Base-by-base conservation (phyloP, 2,113 vertebrate species). In the Paradisaea rubra region DNA sequence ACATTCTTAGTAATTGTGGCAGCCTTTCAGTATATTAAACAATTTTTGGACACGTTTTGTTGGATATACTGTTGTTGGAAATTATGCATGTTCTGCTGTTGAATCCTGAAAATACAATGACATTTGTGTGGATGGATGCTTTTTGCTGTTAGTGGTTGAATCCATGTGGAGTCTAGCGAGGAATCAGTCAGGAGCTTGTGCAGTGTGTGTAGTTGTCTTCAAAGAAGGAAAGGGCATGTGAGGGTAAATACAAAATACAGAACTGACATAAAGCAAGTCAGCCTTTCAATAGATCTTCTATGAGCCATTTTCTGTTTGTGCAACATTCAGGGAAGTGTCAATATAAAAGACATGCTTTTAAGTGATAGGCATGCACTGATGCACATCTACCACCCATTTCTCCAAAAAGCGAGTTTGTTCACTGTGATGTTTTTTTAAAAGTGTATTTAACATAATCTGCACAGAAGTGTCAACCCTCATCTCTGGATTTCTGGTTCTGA, bases 91-190 rank as follows among this genome's bases (percentile, higher is more conserved):
- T 92, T 96, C 96, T 94, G 68, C 3, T 86, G 4, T 13, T 80
- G 81, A 91, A 71, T 76, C 69, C 83, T 92, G 94, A 97, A 96
- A 97, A 96, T 73, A 49, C 53, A 73, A 16, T 84, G 81, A 65
- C 68, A 33, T 76, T 69, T 64, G 24, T 91, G 86, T 19, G n/a
- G 56, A 59, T 66, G 45, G 74, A 73, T 92, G 39, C 44, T 80
- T 91, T 68, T 59, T 81, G 54, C 80, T 81, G 33, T 11, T 93
- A 61, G 63, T 69, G 76, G 91, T 88, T 89, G 96, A 86, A 93
- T 50, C 24, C 15, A 0, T 63, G 12, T 52, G 63, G 88, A 85
- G 56, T 80, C 56, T 89, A 71, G 31, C 15, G 63, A 86, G 53
- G 80, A 88, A 59, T 91, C 86, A 74, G 3, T 91, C 84, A 71